phyloP scores from a whole-genome alignment of 37 sponge, comb jelly and placozoan genomes.

The Spongilla lacustris region DNA sequence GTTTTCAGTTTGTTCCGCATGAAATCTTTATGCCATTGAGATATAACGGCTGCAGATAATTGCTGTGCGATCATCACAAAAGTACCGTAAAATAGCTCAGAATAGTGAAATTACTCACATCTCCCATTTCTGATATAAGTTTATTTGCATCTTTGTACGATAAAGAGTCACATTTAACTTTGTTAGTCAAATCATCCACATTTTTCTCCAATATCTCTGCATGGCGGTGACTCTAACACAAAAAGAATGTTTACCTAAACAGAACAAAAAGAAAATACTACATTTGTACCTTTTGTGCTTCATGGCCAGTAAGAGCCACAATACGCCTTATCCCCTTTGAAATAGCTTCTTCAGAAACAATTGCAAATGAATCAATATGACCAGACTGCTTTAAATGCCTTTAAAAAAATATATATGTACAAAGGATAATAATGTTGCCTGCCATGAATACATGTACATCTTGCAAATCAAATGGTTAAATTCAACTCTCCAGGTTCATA shows the following conservation, averaged over 20 bases:
- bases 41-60: constrained; percentile 72
- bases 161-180: constrained; percentile 37
- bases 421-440: too few species aligned
- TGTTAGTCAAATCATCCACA: constrained; percentile 42
- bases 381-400: constrained; percentile 84
- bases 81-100: not conserved
- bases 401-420: not conserved
- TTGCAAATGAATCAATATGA: constrained; percentile 90
- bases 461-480: too few species aligned
- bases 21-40: constrained; percentile 88
- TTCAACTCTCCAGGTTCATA: too few species aligned
- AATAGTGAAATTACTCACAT: constrained; percentile 51
- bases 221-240: constrained; percentile 55
- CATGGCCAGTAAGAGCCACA: constrained; percentile 95
- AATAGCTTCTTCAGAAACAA: constrained; percentile 95
- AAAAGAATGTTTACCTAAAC: not conserved
- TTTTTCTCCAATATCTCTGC: constrained; percentile 46
- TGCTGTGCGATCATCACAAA: constrained; percentile 45
- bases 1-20: constrained; percentile 70
- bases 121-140: constrained; percentile 52
- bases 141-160: constrained; percentile 57
- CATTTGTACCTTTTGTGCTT: constrained; percentile 83
- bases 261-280: constrained; percentile 4
- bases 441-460: too few species aligned
- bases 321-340: constrained; percentile 96